Evolutionary conservation across 2,888 invertebrate species (phyloP).

Genomic region (Euphydryas editha): DNA sequence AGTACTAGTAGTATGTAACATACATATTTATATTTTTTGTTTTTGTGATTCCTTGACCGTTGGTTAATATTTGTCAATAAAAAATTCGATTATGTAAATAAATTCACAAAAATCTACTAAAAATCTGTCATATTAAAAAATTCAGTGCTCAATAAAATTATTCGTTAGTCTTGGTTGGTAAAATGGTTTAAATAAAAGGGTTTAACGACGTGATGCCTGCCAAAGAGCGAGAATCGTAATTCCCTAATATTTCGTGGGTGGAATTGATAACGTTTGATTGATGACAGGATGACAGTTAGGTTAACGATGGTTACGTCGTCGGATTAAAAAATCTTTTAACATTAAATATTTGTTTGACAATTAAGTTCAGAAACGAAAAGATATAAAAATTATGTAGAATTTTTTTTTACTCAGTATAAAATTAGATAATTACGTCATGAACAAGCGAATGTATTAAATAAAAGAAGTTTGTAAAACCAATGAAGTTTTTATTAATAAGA

Average conservation of each 20-base stretch:
- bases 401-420: not conserved
- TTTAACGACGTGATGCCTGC: constrained; percentile 61
- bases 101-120: not conserved
- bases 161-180: not conserved
- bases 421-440: not conserved
- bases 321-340: constrained; percentile 7
- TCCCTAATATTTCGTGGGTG: constrained; percentile 71
- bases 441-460: not conserved
- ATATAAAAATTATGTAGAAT: not conserved
- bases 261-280: constrained; percentile 78
- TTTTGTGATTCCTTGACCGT: too few relatives aligned
- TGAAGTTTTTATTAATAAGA: too few relatives aligned
- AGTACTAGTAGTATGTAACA: constrained; percentile 65
- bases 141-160: not conserved
- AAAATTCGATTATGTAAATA: not conserved
- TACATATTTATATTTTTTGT: not conserved
- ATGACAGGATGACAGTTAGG: constrained; percentile 48
- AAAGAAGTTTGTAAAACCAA: too few relatives aligned
- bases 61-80: not conserved
- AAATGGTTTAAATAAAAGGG: constrained; percentile 50
- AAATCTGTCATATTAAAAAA: constrained; percentile 14
- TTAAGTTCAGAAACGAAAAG: not conserved
- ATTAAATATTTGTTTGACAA: not conserved
- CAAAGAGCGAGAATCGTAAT: constrained; percentile 63
- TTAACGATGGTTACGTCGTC: constrained; percentile 3